Base-by-base conservation (phyloP, 2,888 invertebrate genomes). In the Magallana nippona region DNA sequence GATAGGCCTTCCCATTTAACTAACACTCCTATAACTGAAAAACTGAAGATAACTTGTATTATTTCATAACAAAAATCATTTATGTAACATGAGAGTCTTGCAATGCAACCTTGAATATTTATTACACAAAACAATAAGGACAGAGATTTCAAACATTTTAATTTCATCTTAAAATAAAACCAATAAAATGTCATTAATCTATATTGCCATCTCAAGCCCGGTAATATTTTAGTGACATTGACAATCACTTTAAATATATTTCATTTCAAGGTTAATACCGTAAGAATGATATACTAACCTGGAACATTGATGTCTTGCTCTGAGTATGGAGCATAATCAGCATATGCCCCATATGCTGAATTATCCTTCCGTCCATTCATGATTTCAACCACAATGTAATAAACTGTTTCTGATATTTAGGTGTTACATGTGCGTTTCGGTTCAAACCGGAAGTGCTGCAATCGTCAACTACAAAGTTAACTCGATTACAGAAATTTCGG, bases 241-340 rank as follows among this genome's bases (percentile, higher is more conserved):
- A 27, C 15, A 13, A 71, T 71, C 17, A 32, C 19, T 71, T 27
- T 5, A 22, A 11, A 62, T 8, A 15, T 8, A 60, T n/a, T n/a
- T n/a, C n/a, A 5, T 71, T 71, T 71, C 71, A 71, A 71, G 71
- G 71, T 71, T 71, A 71, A 22, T 22, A 3, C 15, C 13, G 3
- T 71, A 15, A 22, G 2, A 5, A 10, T 22, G 13, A 27, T 27
- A 71, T 27, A 71, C 8, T 71, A 15, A 71, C 71, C 71, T 71
- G 71, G 71, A 8, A 71, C 71, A 27, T 71, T 71, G 22, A 71
- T 71, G 71, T 71, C 71, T 71, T 71, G 71, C 13, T 71, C 71
- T 71, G 71, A 71, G 32, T 71, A 71, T 71, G 71, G 71, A 27
- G 27, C 71, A 71, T 71, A 71, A 15, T 32, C 22, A 27, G 27